A percentile compares a stretch with the other conserved stretches of the same genome.
These are phyloP conservation scores for Chloroceryle amazona DNA, from an alignment of 2,797 vertebrate species.

Conservation along the genomic window DNA sequence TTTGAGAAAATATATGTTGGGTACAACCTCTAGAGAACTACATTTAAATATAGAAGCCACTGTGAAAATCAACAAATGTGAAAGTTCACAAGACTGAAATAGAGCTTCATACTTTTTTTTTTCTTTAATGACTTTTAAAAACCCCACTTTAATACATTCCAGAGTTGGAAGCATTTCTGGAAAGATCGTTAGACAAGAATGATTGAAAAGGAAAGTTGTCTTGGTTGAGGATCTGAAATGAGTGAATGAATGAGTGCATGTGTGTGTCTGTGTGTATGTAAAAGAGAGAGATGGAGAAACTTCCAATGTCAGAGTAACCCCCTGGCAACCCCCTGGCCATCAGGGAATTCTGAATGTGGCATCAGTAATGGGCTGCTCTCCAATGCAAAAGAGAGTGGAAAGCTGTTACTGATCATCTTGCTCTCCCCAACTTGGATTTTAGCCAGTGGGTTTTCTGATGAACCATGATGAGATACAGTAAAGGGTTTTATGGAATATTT, in stretches of 20 bases:
- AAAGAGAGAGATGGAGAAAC: not conserved
- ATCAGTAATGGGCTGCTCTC: not conserved
- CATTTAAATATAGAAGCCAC: not conserved
- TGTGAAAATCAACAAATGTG: not conserved
- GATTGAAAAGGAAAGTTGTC: not conserved
- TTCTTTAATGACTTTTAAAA: not conserved
- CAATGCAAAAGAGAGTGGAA: not conserved
- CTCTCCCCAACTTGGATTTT: not conserved
- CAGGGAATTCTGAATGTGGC: not conserved
- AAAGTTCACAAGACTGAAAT: not conserved
- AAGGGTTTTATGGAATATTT: not conserved
- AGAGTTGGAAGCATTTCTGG: not conserved
- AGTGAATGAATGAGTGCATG: not conserved
- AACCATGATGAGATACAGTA: not conserved
- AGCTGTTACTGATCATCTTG: not conserved
- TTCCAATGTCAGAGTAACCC: not conserved
- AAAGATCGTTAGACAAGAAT: not conserved
- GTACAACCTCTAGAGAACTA: not conserved
- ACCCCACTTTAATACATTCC: not conserved
- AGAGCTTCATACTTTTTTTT: not conserved
- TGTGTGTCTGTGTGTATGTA: no score
- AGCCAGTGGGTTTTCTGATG: not conserved
- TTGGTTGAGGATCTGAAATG: not conserved
- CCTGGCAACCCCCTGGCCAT: accelerated
- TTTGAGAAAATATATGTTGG: not conserved